Evolutionary conservation across 2,113 vertebrate species (phyloP).

Genomic region (Nannospalax galili): DNA sequence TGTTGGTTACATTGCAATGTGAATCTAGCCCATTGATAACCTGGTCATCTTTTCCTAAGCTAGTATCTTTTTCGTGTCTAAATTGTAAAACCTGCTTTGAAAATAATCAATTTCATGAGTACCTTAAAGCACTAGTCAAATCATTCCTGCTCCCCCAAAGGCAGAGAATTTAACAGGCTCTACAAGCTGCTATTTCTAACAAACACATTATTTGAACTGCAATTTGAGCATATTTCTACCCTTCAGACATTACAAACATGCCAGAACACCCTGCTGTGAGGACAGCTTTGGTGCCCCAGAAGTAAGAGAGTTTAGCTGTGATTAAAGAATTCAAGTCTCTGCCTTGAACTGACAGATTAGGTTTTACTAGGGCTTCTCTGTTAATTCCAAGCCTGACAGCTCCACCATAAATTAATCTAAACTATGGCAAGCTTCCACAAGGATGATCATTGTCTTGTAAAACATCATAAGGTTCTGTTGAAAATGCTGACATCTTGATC

Average conservation of each 20-base stretch:
- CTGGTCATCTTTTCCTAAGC: conserved; percentile 18
- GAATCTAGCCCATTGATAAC: not conserved
- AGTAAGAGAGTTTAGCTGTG: conserved; percentile 62
- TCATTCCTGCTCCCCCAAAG: not conserved
- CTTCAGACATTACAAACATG: conserved; percentile 59
- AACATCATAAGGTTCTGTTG: conserved; percentile 17
- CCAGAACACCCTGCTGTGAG: conserved; percentile 43
- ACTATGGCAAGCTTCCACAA: conserved; percentile 52
- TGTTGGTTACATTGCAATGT: not conserved
- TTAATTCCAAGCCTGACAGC: conserved; percentile 62
- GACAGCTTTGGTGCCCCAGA: conserved; percentile 64
- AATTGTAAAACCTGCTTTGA: conserved; percentile 54
- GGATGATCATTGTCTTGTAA: conserved; percentile 41
- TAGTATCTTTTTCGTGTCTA: not conserved
- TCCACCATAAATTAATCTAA: conserved; percentile 61
- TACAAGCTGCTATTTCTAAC: conserved; percentile 41
- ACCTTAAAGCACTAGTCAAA: conserved; percentile 36
- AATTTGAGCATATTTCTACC: conserved; percentile 68
- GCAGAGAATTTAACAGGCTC: conserved; percentile 52
- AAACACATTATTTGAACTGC: conserved; percentile 44
- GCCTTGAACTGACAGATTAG: conserved; percentile 69
- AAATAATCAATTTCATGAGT: conserved; percentile 55
- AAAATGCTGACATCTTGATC: conserved; percentile 57
- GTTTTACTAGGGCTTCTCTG: conserved; percentile 45
- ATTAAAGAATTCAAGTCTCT: conserved; percentile 61